phyloP scores from a whole-genome alignment of 2,888 invertebrate genomes.

The Dermolepida albohirtum region DNA sequence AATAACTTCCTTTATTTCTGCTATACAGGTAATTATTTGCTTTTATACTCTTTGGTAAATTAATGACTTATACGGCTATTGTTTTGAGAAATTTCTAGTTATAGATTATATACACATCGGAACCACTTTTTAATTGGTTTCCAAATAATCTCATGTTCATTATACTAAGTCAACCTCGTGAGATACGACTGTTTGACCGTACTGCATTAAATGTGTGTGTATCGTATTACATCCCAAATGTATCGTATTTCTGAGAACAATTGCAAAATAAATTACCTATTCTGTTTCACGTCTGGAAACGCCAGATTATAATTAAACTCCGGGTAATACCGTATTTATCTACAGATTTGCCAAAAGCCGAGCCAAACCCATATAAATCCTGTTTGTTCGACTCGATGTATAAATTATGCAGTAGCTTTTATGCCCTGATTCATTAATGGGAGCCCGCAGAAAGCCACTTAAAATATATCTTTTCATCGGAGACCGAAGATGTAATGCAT shows the following conservation, averaged over 20 bases:
- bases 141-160: slow-evolving; percentile 30
- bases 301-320: slow-evolving; percentile 48
- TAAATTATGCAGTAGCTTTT: slow-evolving; percentile 50
- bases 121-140: slow-evolving; percentile 30
- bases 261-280: slow-evolving; percentile 41
- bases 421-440: slow-evolving; percentile 43
- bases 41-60: slow-evolving; percentile 1
- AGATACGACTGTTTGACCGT: slow-evolving; percentile 21
- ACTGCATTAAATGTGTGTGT: slow-evolving; percentile 17
- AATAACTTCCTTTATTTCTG: too few species aligned
- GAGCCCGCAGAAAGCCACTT: slow-evolving; percentile 39
- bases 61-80: slow-evolving; percentile 17
- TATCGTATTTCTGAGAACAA: slow-evolving; percentile 41
- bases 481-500: slow-evolving; percentile 19
- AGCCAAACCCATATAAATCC: slow-evolving; percentile 48
- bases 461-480: slow-evolving; percentile 36
- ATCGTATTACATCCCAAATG: slow-evolving; percentile 35
- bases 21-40: slow-evolving; percentile 1
- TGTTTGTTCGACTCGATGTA: slow-evolving; percentile 44
- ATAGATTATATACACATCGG: slow-evolving; percentile 2
- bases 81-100: slow-evolving; percentile 23
- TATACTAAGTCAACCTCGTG: slow-evolving; percentile 32
- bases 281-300: slow-evolving; percentile 41
- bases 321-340: slow-evolving; percentile 48
- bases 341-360: slow-evolving; percentile 48